A percentile compares a stretch with the other conserved stretches of the same genome.
phyloP scores from a whole-genome alignment of 1,140 invertebrate genomes.

The Lysiphlebus fabarum region DNA sequence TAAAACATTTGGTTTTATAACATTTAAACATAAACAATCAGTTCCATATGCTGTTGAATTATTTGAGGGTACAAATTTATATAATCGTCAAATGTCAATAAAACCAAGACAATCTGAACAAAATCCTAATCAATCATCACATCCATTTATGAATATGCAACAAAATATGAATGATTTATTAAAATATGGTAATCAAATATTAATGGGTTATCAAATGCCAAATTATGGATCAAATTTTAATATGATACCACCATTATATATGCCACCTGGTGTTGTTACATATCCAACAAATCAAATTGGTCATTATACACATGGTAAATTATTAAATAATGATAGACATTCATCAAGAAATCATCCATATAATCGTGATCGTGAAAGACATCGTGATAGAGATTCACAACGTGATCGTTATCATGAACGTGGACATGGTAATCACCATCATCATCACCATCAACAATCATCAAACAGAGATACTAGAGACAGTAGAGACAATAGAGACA shows the following conservation, averaged over 20 bases:
- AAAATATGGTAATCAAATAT: slow-evolving; percentile 41
- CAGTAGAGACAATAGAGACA: slow-evolving; percentile 10
- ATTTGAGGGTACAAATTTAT: slow-evolving; percentile 64
- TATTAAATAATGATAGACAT: slow-evolving; percentile 29
- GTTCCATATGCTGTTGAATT: slow-evolving; percentile 70
- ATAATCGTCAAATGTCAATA: slow-evolving; percentile 51
- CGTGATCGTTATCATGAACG: slow-evolving; percentile 29
- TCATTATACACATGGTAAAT: slow-evolving; percentile 20
- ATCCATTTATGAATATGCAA: slow-evolving; percentile 1
- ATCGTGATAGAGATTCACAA: slow-evolving; percentile 24
- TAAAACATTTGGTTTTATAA: slow-evolving; percentile 71
- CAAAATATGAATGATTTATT: slow-evolving; percentile 28
- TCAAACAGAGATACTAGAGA: slow-evolving; percentile 19
- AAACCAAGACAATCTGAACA: slow-evolving; percentile 35
- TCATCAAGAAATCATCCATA: slow-evolving; percentile 37
- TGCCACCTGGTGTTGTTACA: background rate
- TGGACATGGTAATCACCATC: slow-evolving; percentile 9
- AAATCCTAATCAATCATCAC: background rate
- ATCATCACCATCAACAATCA: background rate
- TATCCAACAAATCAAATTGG: slow-evolving; percentile 21
- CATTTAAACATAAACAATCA: slow-evolving; percentile 69
- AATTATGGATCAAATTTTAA: slow-evolving; percentile 24
- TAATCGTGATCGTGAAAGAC: slow-evolving; percentile 32
- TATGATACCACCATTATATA: slow-evolving; percentile 21
- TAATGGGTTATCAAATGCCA: slow-evolving; percentile 32